These are phyloP conservation scores for Mus pahari DNA, from an alignment of 2,113 vertebrate species.

Conservation along the genomic window DNA sequence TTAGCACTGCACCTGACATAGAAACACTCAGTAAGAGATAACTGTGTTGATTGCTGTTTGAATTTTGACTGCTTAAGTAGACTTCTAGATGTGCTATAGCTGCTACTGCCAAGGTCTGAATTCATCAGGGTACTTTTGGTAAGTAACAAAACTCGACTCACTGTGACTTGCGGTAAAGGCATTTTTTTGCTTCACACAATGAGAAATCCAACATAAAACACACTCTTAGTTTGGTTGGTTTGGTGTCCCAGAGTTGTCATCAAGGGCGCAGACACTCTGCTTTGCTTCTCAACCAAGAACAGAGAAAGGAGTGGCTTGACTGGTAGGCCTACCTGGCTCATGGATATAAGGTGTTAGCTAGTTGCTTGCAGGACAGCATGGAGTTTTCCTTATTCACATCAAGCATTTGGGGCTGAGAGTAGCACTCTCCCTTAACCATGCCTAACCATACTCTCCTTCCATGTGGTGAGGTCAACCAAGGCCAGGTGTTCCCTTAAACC, in stretches of 20 bases:
- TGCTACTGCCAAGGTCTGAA: neutral
- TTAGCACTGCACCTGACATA: neutral
- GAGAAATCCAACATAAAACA: neutral
- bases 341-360: neutral
- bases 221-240: neutral
- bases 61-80: neutral
- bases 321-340: no score
- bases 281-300: neutral
- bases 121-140: neutral
- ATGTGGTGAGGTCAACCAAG: no score
- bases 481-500: no score
- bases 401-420: neutral
- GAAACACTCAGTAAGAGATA: neutral
- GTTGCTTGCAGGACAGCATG: neutral
- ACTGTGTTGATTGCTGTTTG: neutral
- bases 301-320: fast-evolving
- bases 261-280: neutral
- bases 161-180: neutral
- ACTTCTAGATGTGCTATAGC: neutral
- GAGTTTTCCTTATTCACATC: neutral
- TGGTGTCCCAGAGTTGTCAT: fast-evolving
- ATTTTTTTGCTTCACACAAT: neutral
- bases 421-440: neutral
- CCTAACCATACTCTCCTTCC: fast-evolving
- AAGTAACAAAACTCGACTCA: neutral